Evolutionary conservation across 2,888 invertebrate species (phyloP), one percentile per base, ranked within the genome.

Genomic region (Amiota mariae): DNA sequence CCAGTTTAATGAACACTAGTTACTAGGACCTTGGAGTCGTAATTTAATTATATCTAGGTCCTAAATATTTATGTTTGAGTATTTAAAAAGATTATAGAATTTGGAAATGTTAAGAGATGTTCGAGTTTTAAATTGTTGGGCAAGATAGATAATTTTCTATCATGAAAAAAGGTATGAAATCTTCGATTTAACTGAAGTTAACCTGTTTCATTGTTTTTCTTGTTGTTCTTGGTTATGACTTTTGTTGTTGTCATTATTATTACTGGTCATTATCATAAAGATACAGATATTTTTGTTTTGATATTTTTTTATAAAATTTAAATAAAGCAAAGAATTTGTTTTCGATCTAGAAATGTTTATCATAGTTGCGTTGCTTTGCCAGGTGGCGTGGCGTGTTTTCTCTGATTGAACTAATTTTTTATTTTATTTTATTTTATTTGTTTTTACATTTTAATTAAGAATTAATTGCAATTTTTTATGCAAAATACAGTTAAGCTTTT

Each of bases 181-280:
- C 15, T 59, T 59, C 59, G 15, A 20, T 76, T 73, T 77, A 80
- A 75, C 78, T 76, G 76, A 88, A 88, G 88, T 88, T 83, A 80
- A 88, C 36, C 36, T 88, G 88, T 88, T 86, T 87, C 88, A 85
- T 88, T 88, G 87, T 81, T 83, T 73, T 78, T 75, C 68, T 76
- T 61, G 49, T 36, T 51, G 67, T 63, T 71, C 18, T 63, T 61
- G 36, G 72, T 71, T 76, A 81, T 79, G 73, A 75, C 71, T 75
- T 71, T 79, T 78, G 75, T 73, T 76, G 67, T 71, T 72, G 75
- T 72, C 74, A 70, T 71, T 78, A 48, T 61, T 74, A n/a, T 63
- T 59, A 24, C 72, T 64, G 68, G 56, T 12, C 59, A 70, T 76
- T 79, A 66, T n/a, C 71, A 74, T 68, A 61, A 77, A 48, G 72